Conservation (phyloP, 2,113 vertebrate genomes). For the Jacana jacana region DNA sequence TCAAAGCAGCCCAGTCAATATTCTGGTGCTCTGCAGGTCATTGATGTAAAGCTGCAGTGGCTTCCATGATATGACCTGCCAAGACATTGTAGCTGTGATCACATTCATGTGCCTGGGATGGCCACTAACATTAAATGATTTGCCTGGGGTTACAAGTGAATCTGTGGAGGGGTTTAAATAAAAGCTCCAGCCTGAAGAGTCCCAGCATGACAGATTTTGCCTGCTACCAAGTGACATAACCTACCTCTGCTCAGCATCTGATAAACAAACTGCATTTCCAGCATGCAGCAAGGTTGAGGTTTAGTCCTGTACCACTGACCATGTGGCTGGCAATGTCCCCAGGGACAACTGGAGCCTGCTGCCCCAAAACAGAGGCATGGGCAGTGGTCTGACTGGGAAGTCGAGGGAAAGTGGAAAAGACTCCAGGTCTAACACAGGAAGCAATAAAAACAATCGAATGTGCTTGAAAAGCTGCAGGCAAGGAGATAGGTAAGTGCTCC, state of each 20-base stretch:
- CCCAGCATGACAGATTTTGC: neutral
- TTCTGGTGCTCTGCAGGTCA: neutral
- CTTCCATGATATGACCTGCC: neutral
- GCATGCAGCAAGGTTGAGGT: neutral
- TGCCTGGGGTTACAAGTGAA: neutral
- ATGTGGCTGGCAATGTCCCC: fast-evolving
- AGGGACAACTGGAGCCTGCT: neutral
- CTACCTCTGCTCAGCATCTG: neutral
- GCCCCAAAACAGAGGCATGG: neutral
- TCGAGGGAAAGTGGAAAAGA: neutral
- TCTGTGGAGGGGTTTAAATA: neutral
- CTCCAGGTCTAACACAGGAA: neutral
- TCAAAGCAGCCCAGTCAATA: neutral
- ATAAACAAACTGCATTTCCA: neutral
- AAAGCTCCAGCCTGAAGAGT: neutral
- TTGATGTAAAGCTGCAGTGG: neutral
- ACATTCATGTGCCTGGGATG: fast-evolving
- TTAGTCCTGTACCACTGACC: fast-evolving
- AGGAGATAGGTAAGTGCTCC: neutral
- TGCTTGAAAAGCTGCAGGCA: neutral
- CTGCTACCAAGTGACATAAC: neutral
- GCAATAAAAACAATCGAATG: neutral
- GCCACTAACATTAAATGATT: neutral
- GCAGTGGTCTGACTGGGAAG: neutral
- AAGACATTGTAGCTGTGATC: neutral